These are phyloP conservation scores for Rotaria macrura DNA, from an alignment of 2,888 invertebrate species.

Conservation along the genomic window DNA sequence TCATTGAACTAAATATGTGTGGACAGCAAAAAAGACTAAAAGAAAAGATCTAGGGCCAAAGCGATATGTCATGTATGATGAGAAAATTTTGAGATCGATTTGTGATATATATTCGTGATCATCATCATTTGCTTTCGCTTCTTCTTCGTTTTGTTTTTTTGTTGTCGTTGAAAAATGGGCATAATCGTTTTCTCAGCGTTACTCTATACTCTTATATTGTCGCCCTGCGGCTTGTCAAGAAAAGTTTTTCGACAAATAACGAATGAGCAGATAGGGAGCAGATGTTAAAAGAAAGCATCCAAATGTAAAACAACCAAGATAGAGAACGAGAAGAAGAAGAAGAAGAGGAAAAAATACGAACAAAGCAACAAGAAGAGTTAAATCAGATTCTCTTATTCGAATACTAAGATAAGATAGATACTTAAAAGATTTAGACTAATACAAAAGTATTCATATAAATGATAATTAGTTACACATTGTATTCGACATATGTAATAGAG, in stretches of 20 bases:
- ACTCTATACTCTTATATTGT: background rate
- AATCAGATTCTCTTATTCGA: background rate
- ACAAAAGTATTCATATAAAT: background rate
- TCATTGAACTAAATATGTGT: background rate
- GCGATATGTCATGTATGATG: background rate
- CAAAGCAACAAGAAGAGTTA: background rate
- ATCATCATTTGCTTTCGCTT: background rate
- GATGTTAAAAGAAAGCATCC: background rate
- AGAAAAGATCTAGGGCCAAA: background rate
- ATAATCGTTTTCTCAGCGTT: background rate
- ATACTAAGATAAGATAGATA: background rate
- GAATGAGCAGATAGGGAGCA: background rate
- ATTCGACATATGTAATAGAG: no score
- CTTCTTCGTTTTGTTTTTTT: background rate
- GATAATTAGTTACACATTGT: background rate
- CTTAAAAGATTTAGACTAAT: background rate
- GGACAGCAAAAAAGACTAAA: background rate
- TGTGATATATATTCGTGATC: no score
- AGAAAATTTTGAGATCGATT: background rate
- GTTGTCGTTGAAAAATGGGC: background rate
- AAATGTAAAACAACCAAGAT: background rate
- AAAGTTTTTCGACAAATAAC: background rate
- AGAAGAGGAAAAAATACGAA: background rate
- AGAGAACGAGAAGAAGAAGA: background rate
- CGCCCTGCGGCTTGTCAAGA: background rate